Conservation (phyloP, 2,113 vertebrate genomes). For the Ictalurus furcatus region DNA sequence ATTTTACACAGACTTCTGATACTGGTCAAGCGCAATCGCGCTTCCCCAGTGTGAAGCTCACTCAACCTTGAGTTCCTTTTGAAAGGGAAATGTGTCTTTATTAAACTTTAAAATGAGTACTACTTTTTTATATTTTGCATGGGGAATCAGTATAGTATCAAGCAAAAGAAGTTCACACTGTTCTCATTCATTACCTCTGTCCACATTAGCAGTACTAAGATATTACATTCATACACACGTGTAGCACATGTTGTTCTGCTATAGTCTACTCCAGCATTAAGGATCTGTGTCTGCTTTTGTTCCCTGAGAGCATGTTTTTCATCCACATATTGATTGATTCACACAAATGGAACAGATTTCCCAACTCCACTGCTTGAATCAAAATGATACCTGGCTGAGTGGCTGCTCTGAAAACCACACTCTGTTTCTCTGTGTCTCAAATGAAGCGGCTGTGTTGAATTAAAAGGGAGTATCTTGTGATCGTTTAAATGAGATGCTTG, state of each 20-base stretch:
- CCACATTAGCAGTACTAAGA: background rate
- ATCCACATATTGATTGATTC: conserved; percentile 17
- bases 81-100: background rate
- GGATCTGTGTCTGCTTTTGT: conserved; percentile 13
- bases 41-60: too few relatives aligned
- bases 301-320: conserved; percentile 18
- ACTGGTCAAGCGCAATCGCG: too few relatives aligned
- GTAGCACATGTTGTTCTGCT: background rate
- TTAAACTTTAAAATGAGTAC: background rate
- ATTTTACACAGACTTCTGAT: too few relatives aligned
- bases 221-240: background rate
- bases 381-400: background rate
- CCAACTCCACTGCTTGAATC: background rate
- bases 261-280: background rate
- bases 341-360: conserved; percentile 2
- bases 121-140: background rate
- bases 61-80: too few relatives aligned
- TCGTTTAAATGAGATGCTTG: background rate
- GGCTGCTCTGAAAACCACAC: conserved; percentile 8
- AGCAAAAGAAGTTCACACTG: background rate
- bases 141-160: background rate
- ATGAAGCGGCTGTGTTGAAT: background rate
- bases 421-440: background rate
- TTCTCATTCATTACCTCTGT: conserved; percentile 8
- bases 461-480: conserved; percentile 4